Evolutionary conservation across 1,140 invertebrate species (phyloP), one percentile per base, ranked within the genome.

Genomic region (Penaeus vannamei): DNA sequence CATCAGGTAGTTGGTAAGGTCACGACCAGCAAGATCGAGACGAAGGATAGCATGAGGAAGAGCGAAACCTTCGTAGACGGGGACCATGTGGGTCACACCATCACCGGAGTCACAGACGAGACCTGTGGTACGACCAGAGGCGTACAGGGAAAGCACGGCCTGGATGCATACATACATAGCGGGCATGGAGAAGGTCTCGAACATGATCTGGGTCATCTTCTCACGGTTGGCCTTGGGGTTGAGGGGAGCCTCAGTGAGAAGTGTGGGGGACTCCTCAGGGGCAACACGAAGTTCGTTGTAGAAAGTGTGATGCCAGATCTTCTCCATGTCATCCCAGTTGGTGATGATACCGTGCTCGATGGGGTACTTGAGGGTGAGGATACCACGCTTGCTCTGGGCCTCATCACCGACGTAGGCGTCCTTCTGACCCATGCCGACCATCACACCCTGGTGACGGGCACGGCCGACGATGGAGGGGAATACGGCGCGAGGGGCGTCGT

Each of bases 291-390:
- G 95, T 93, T 98, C 97, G 93, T 98, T 98, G 95, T 98, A 98
- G 95, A 98, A 98, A 91, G 97, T 97, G 94, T 98, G 97, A 94
- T 98, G 97, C 97, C 97, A 98, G 94, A 99, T 97, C 93, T 98
- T 98, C 94, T 98, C 97, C 98, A 99, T 98, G 93, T 98, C 97
- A 92, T 98, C 97, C 97, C 97, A 98, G 95, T 98, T 98, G 93
- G 97, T 98, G 93, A 98, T 96, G 93, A 98, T 98, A 92, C 97
- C 97, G 94, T 98, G 97, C 93, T 98, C 97, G 94, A 98, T 97
- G 91, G 97, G 98, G 94, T 98, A 98, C 93, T 97, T 97, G 91
- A 98, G 94, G 90, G 96, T 98, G 91, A 98, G 95, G 94, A 98
- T 98, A 95, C 96, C 96, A 95, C 96, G 95, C 94, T 98, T 98